Evolutionary conservation across 2,113 vertebrate genomes (phyloP).

Genomic region (Pollachius pollachius): DNA sequence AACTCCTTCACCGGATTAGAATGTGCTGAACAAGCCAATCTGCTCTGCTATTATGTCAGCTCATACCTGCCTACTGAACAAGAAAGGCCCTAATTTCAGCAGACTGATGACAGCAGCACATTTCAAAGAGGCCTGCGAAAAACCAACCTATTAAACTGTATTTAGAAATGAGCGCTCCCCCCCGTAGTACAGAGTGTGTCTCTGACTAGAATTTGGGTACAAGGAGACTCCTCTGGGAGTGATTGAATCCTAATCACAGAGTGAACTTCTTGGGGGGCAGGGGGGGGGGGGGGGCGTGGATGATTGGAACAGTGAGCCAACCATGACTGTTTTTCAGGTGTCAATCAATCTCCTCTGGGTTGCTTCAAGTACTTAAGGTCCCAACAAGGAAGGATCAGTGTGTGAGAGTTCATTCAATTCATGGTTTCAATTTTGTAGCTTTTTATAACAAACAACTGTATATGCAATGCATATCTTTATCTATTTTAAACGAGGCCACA

Average conservation of each 20-base stretch:
- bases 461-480: too few relatives aligned
- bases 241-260: conserved; percentile 63
- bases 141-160: conserved; percentile 19
- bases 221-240: conserved; percentile 35
- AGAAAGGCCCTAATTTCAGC: conserved; percentile 18
- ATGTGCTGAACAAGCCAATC: conserved; percentile 29
- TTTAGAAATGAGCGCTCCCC: conserved; percentile 25
- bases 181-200: conserved; percentile 30
- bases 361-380: too few relatives aligned
- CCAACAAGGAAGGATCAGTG: too few relatives aligned
- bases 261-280: conserved; percentile 33
- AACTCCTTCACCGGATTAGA: neutral
- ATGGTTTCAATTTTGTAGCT: too few relatives aligned
- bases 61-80: conserved; percentile 25
- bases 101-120: conserved; percentile 2
- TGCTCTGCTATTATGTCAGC: conserved; percentile 13
- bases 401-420: too few relatives aligned
- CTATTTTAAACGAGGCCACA: too few relatives aligned
- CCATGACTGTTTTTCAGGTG: conserved; percentile 34
- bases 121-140: conserved; percentile 14
- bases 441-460: too few relatives aligned
- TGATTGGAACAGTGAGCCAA: conserved; percentile 30
- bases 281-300: neutral
- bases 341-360: conserved; percentile 23
- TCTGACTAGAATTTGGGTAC: conserved; percentile 18